These are phyloP conservation scores for Drosophila eohydei DNA, from an alignment of 2,888 invertebrate species.

Conservation along the genomic window DNA sequence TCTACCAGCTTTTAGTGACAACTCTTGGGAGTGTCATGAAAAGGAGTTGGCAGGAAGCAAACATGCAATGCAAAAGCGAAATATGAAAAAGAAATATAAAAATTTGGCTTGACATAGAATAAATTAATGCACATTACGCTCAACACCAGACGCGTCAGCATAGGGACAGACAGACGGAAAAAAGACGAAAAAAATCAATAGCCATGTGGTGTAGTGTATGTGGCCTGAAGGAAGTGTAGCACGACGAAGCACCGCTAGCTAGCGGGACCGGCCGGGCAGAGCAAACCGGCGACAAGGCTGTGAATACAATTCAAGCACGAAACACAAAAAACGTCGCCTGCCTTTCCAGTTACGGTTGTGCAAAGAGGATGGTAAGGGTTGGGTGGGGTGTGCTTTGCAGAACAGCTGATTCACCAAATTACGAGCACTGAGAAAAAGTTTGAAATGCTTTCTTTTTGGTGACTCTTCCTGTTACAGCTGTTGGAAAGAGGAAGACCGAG, in stretches of 20 bases:
- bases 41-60: constrained; percentile 21
- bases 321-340: constrained; percentile 27
- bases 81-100: constrained; percentile 39
- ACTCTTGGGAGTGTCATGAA: constrained; percentile 54
- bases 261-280: constrained; percentile 44
- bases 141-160: constrained; percentile 63
- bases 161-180: constrained; percentile 20
- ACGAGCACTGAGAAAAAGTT: constrained; percentile 23
- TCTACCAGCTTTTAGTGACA: constrained; percentile 7
- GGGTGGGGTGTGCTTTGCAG: constrained; percentile 33
- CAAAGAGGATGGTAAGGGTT: neutral
- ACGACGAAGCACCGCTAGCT: constrained; percentile 18
- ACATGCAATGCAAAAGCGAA: constrained; percentile 52
- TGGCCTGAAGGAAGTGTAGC: constrained; percentile 43
- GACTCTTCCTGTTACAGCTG: constrained; percentile 55
- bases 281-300: constrained; percentile 41
- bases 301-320: constrained; percentile 45
- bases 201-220: constrained; percentile 75
- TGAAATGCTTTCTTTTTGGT: constrained; percentile 32
- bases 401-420: constrained; percentile 75
- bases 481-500: constrained; percentile 26
- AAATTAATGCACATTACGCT: constrained; percentile 70
- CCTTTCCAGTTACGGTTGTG: constrained; percentile 35
- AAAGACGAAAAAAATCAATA: constrained; percentile 77
- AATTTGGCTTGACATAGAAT: constrained; percentile 60